Conservation (phyloP, 2,888 invertebrate genomes). For the Rhamphomyia laevipes region DNA sequence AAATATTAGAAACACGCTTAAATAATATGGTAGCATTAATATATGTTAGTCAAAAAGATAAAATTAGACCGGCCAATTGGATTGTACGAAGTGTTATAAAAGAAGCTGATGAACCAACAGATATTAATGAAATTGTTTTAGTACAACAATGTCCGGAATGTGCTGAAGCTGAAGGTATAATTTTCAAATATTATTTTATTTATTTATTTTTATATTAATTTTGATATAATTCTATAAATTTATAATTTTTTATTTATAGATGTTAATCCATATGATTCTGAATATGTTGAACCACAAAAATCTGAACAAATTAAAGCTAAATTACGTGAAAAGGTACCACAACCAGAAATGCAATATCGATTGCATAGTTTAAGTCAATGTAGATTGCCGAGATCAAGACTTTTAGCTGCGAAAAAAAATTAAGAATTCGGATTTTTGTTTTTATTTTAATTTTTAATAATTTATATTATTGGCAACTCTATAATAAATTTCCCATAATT, state of each 20-base stretch:
- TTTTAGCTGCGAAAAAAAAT: slow-evolving; percentile 28
- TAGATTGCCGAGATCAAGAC: slow-evolving; percentile 31
- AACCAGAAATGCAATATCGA: slow-evolving; percentile 36
- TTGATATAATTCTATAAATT: no score
- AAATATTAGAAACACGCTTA: slow-evolving; percentile 42
- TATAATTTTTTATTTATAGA: slow-evolving; percentile 9
- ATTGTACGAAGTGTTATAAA: slow-evolving; percentile 32
- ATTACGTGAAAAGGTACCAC: slow-evolving; percentile 30
- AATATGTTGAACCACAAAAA: slow-evolving; percentile 19
- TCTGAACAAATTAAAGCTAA: slow-evolving; percentile 20
- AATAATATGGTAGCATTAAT: slow-evolving; percentile 43
- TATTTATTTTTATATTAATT: no score
- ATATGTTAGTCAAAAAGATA: slow-evolving; percentile 31
- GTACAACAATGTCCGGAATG: slow-evolving; percentile 37
- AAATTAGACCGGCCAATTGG: slow-evolving; percentile 20
- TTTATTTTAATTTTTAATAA: not conserved
- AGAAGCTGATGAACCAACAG: slow-evolving; percentile 32
- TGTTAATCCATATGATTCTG: slow-evolving; percentile 32
- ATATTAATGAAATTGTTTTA: slow-evolving; percentile 40
- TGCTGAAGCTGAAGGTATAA: slow-evolving; percentile 30
- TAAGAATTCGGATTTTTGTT: not conserved
- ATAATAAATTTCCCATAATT: no score
- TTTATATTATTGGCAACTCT: slow-evolving; percentile 2
- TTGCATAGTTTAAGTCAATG: slow-evolving; percentile 35
- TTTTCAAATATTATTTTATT: no score